Evolutionary conservation across 2,888 invertebrate species (phyloP).

Genomic region (Himalopsyche anomala): DNA sequence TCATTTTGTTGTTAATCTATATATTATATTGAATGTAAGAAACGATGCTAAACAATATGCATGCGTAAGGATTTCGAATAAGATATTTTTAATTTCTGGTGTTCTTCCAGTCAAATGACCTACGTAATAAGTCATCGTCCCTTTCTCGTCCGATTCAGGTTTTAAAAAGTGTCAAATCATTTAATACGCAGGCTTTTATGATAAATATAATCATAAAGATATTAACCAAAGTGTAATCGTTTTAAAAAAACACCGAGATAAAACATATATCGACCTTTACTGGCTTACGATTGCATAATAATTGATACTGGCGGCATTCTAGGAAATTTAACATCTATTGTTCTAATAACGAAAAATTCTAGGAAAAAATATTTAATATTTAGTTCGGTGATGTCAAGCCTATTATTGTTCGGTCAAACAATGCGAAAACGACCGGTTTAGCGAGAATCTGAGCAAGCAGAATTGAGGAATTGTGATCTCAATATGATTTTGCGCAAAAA

Average conservation of each 20-base stretch:
- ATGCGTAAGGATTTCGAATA: too few relatives aligned
- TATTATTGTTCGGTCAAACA: constrained; percentile 20
- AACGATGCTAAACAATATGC: not conserved
- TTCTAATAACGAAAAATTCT: constrained; percentile 5
- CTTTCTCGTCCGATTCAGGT: too few relatives aligned
- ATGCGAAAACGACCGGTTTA: not conserved
- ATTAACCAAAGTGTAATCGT: too few relatives aligned
- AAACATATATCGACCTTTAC: not conserved
- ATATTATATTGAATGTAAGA: not conserved
- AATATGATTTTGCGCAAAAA: not conserved
- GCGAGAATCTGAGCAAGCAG: not conserved
- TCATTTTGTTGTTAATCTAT: constrained; percentile 14
- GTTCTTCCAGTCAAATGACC: too few relatives aligned
- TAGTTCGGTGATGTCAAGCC: not conserved
- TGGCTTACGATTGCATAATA: not conserved
- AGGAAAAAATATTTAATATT: not conserved
- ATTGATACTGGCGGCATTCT: not conserved
- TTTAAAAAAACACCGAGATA: too few relatives aligned
- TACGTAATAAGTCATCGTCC: too few relatives aligned
- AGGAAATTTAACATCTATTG: constrained; percentile 23
- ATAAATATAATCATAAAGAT: too few relatives aligned
- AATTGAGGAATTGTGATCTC: not conserved
- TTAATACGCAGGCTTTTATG: too few relatives aligned
- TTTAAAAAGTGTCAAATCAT: too few relatives aligned
- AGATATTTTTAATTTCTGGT: too few relatives aligned